Conservation (phyloP, 1,140 invertebrate species). For the Aradophagus sp. region DNA sequence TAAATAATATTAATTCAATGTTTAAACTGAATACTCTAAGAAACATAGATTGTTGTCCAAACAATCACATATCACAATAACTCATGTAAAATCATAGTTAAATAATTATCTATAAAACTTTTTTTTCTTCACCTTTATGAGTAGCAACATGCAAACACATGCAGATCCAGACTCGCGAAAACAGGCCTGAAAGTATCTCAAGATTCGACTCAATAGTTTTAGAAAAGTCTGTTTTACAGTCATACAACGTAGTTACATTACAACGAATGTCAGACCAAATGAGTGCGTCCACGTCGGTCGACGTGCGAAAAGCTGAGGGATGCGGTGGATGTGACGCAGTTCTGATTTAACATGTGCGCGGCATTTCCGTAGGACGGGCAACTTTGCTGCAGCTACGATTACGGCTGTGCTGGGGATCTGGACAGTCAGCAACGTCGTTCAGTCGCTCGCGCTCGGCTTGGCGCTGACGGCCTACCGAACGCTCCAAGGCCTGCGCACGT, state of each 20-base stretch:
- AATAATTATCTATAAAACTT: too few relatives aligned
- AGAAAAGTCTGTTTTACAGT: conserved; percentile 35
- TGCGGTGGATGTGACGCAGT: conserved; percentile 29
- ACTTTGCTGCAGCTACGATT: conserved; percentile 79
- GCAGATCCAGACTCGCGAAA: background rate
- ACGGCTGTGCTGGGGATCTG: conserved; percentile 76
- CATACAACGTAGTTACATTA: conserved; percentile 19
- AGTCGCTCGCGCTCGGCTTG: conserved; percentile 53
- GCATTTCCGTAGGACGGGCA: conserved; percentile 76
- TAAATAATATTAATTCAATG: too few relatives aligned
- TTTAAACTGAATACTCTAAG: too few relatives aligned
- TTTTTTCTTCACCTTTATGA: background rate
- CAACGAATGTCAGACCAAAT: conserved; percentile 59
- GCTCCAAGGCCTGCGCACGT: conserved; percentile 59
- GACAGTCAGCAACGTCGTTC: conserved; percentile 52
- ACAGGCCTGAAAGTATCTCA: background rate
- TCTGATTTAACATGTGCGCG: conserved; percentile 58
- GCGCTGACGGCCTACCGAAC: conserved; percentile 57
- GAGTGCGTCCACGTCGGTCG: conserved; percentile 33
- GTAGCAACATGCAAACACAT: background rate
- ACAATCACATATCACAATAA: too few relatives aligned
- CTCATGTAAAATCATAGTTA: too few relatives aligned
- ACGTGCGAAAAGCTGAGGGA: conserved; percentile 25
- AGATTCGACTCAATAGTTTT: background rate
- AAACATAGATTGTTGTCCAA: too few relatives aligned